These are phyloP conservation scores for Oryctolagus cuniculus DNA, from an alignment of 2,113 vertebrate genomes.

Conservation along the genomic window mOryCun1.1 NC_091452.1:12310001-12310500, in stretches of 20 bases:
- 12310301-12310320: too few relatives aligned
- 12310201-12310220: too few relatives aligned
- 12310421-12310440: too few relatives aligned
- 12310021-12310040: background rate
- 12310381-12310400: too few relatives aligned
- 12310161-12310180: background rate
- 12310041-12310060: background rate
- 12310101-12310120: background rate
- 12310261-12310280: background rate
- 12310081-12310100: fast-evolving
- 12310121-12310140: background rate
- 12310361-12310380: too few relatives aligned
- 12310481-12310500: too few relatives aligned
- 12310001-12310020: background rate
- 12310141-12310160: background rate
- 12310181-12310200: background rate
- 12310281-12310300: background rate
- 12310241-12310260: background rate
- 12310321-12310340: too few relatives aligned
- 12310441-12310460: too few relatives aligned
- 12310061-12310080: background rate
- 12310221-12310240: background rate
- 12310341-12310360: too few relatives aligned
- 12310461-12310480: too few relatives aligned
- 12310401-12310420: too few relatives aligned